Evolutionary conservation across 2,888 invertebrate genomes (phyloP).

Genomic region (Heliconius erato): DNA sequence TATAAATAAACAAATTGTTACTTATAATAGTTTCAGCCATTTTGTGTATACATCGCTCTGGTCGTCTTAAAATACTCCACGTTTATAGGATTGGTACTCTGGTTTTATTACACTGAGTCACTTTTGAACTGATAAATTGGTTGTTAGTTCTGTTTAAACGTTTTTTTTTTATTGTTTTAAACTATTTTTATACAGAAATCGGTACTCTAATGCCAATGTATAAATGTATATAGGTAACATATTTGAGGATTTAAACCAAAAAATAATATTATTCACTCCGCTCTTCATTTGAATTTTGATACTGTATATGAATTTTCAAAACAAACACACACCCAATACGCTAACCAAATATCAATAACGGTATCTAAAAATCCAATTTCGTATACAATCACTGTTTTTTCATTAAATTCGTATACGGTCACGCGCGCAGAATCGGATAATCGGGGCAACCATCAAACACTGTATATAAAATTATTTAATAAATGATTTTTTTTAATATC

Average conservation of each 20-base stretch:
- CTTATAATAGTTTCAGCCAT: conserved; percentile 78
- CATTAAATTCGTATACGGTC: conserved; percentile 41
- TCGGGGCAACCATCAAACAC: conserved; percentile 25
- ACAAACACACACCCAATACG: conserved; percentile 26
- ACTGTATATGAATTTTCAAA: conserved; percentile 22
- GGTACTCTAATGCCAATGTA: too few relatives aligned
- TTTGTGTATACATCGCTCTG: conserved; percentile 64
- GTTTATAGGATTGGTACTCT: conserved; percentile 57
- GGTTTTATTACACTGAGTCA: conserved; percentile 71
- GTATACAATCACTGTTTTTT: conserved; percentile 39
- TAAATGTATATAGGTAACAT: neutral
- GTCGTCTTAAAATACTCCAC: conserved; percentile 57
- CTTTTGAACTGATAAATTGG: conserved; percentile 48
- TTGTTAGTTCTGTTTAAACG: neutral
- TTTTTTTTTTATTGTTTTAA: neutral
- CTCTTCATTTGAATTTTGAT: conserved; percentile 8
- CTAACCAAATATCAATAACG: conserved; percentile 26
- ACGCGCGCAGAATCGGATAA: conserved; percentile 27
- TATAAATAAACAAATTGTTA: conserved; percentile 83
- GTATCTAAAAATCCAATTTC: conserved; percentile 40
- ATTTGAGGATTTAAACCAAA: neutral
- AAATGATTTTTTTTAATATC: neutral
- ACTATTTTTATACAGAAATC: neutral
- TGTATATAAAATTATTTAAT: neutral
- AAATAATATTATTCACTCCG: conserved; percentile 10